Conservation (phyloP, 2,797 vertebrate genomes). For the Merluccius polli region DNA sequence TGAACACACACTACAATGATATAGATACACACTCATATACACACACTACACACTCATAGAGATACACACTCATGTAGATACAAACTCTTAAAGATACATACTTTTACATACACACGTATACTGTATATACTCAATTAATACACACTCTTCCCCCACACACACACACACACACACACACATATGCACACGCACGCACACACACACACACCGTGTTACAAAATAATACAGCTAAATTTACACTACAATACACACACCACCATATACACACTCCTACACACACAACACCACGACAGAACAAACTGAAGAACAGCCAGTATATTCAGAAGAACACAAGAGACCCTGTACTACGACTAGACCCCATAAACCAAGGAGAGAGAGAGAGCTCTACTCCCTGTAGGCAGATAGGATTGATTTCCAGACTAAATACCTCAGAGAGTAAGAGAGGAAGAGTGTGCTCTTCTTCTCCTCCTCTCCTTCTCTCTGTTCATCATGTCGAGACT, state of each 20-base stretch:
- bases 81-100: not conserved
- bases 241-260: not conserved
- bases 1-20: slow-evolving; percentile 19
- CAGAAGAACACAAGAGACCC: not conserved
- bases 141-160: slow-evolving; percentile 29
- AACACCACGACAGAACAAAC: no score
- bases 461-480: not conserved
- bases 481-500: not conserved
- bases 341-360: not conserved
- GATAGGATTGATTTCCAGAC: slow-evolving; percentile 50
- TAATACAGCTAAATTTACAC: not conserved
- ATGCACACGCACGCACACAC: slow-evolving; percentile 12
- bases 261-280: no score
- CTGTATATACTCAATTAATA: not conserved
- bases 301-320: no score
- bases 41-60: not conserved
- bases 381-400: slow-evolving; percentile 37
- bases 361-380: slow-evolving; percentile 12
- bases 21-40: slow-evolving; percentile 20
- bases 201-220: not conserved
- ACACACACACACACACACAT: slow-evolving; percentile 42
- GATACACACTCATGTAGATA: not conserved
- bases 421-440: slow-evolving; percentile 43
- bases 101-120: not conserved
- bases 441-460: not conserved